phyloP scores from a whole-genome alignment of 1,140 invertebrate species.

The Pseudachorutes palmiensis region DNA sequence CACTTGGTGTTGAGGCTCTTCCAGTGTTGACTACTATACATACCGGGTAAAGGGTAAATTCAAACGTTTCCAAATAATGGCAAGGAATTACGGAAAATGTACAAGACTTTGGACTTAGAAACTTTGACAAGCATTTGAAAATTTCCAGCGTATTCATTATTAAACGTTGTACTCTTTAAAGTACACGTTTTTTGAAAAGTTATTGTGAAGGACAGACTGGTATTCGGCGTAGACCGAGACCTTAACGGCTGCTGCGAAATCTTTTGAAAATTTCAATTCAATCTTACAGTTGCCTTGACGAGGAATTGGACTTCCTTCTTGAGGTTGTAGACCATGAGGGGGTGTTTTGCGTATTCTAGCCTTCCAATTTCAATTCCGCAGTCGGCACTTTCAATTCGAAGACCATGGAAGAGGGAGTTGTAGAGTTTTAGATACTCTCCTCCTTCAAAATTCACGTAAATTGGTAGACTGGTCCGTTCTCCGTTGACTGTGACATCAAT shows the following conservation, averaged over 20 bases:
- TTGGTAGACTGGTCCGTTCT: not conserved
- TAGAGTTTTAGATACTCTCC: constrained; percentile 16
- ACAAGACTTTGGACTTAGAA: not conserved
- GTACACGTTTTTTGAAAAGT: constrained; percentile 19
- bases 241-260: constrained; percentile 4
- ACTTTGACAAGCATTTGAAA: not conserved
- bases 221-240: constrained; percentile 26
- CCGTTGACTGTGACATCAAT: constrained; percentile 27
- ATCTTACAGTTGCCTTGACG: constrained; percentile 18
- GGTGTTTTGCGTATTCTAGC: constrained; percentile 14
- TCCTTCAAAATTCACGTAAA: not conserved
- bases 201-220: constrained; percentile 26
- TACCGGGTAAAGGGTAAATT: not conserved
- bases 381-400: constrained; percentile 7
- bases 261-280: constrained; percentile 19
- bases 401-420: constrained; percentile 20
- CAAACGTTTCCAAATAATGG: not conserved
- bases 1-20: too few relatives aligned
- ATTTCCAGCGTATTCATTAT: constrained; percentile 13
- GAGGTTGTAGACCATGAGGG: constrained; percentile 19
- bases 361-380: constrained; percentile 17
- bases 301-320: constrained; percentile 12
- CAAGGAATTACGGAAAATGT: not conserved
- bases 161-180: constrained; percentile 18
- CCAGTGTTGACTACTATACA: constrained; percentile 7